Base-by-base conservation (phyloP, 1,140 invertebrate species). In the Ganaspis sp. region DNA sequence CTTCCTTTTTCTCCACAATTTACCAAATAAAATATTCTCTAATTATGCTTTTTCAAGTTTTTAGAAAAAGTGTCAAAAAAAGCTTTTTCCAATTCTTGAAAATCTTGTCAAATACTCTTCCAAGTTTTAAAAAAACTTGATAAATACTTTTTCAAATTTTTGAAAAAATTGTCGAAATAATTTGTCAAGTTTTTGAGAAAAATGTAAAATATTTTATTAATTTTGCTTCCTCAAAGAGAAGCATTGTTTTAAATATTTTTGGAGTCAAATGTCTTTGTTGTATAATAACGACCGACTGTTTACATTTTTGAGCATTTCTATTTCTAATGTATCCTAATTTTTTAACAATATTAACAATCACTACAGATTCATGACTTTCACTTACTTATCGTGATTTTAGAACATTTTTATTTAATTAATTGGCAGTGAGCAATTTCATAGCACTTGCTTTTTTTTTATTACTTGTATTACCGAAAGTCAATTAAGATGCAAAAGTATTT, bases 371-470 rank as follows among this genome's bases (percentile, higher is more conserved):
- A 64, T 21, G 21, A 64, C 26, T 29, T 64, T 64, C 23, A 64
- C 23, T 58, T 8, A 29, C 34, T 49, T 40, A 54, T 54, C 49
- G 37, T 71, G 26, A 72, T 75, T 75, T 71, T 15, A 70, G 38
- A 74, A 76, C 73, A 64, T 49, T 17, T 64, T 34, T 58, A 69
- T 77, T 53, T 29, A 26, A 38, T 75, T 53, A 70, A 76, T 73
- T 79, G 80, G 80, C 77, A 79, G 80, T 82, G 77, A 79, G 79
- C 78, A 77, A 82, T 81, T 75, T 81, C 77, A 79, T 75, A 64
- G 54, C 74, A 74, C 34, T 23, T 70, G 78, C 17, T 74, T 21
- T 74, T 72, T 75, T 72, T 26, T 29, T 26, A 26, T 29, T n/a
- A 15, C 1, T 15, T 29, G 11, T 45, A 45, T 45, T n/a, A 49